Conservation (phyloP, 2,797 vertebrate genomes). For the Gymnothorax javanicus region DNA sequence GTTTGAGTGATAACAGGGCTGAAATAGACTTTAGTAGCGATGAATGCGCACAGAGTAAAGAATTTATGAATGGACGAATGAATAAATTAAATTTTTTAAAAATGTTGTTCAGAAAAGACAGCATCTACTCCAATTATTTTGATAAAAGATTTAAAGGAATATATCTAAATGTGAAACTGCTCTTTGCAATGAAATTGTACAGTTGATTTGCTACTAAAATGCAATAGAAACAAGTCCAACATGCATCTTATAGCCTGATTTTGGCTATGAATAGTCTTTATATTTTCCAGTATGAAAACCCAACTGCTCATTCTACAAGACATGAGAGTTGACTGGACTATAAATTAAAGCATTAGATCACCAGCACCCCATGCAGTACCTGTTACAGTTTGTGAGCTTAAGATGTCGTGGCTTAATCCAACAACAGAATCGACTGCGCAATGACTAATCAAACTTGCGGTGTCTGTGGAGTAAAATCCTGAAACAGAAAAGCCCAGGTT, state of each 20-base stretch:
- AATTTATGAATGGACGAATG: background rate
- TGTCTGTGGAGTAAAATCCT: background rate
- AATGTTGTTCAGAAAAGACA: background rate
- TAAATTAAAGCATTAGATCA: background rate
- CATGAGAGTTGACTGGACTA: background rate
- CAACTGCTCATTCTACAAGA: background rate
- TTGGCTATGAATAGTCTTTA: background rate
- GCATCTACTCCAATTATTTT: too few relatives aligned
- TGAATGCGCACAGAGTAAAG: background rate
- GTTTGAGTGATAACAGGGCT: background rate
- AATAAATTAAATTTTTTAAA: background rate
- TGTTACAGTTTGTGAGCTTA: background rate
- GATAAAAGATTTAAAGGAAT: background rate
- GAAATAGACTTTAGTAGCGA: background rate
- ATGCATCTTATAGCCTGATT: background rate
- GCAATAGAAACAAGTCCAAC: background rate
- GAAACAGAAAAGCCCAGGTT: constrained; percentile 1
- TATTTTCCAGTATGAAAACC: background rate
- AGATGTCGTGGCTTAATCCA: background rate
- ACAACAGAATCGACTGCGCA: background rate
- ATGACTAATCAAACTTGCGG: constrained; percentile 12
- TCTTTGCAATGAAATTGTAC: background rate
- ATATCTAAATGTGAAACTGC: background rate
- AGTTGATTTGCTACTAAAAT: background rate
- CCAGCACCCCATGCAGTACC: constrained; percentile 1